phyloP scores from a whole-genome alignment of 2,888 invertebrate genomes.

The Mesorhabditis spiculigera region DNA sequence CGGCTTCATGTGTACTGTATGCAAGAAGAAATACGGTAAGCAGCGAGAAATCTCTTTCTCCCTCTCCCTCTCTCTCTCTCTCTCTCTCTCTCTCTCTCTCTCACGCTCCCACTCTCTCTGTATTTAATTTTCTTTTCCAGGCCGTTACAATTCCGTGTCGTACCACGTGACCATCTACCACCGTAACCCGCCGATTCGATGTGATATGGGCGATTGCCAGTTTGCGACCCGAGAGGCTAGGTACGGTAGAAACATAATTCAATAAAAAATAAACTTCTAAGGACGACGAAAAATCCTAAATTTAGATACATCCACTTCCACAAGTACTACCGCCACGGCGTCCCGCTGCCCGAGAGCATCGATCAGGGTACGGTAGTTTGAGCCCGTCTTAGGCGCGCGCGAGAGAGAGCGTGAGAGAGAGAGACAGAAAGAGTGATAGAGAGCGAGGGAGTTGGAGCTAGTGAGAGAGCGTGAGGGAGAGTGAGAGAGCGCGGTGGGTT shows the following conservation, averaged over 20 bases:
- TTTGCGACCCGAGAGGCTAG: constrained; percentile 55
- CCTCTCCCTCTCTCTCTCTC: constrained; percentile 8
- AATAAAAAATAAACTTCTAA: background rate
- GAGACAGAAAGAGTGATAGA: background rate
- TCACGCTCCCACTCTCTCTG: background rate
- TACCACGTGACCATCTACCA: constrained; percentile 59
- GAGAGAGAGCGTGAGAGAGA: background rate
- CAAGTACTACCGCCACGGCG: constrained; percentile 57
- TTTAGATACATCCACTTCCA: constrained; percentile 56
- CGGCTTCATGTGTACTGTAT: constrained; percentile 55
- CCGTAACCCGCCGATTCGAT: constrained; percentile 58
- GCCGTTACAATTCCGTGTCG: constrained; percentile 56
- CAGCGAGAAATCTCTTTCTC: constrained; percentile 13
- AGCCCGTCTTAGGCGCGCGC: background rate
- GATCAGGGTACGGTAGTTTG: constrained; percentile 44
- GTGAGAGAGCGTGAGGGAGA: no score
- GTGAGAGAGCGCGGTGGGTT: no score
- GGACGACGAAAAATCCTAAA: constrained; percentile 21
- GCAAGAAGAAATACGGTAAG: constrained; percentile 53
- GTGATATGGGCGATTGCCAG: constrained; percentile 55
- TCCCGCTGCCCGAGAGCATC: constrained; percentile 53
- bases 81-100: background rate
- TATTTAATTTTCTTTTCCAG: constrained; percentile 11
- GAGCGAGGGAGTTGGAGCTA: no score
- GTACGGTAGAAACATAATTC: background rate